These are phyloP conservation scores for Saturnia japonica DNA, from an alignment of 2,888 invertebrate species.

Conservation along the genomic window DNA sequence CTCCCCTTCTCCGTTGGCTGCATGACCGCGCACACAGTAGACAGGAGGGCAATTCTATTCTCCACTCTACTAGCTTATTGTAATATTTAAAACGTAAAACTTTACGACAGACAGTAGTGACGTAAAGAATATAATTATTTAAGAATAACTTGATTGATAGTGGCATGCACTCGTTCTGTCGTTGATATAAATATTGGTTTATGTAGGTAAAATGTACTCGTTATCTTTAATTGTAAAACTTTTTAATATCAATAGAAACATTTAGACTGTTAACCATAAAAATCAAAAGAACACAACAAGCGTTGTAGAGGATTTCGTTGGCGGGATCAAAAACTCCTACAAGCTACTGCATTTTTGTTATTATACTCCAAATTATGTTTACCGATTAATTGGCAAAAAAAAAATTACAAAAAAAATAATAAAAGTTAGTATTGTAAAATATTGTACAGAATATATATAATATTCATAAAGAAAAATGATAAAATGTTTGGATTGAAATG, in stretches of 20 bases:
- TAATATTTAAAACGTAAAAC: conserved; percentile 25
- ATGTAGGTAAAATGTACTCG: neutral
- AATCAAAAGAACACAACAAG: neutral
- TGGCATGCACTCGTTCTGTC: conserved; percentile 20
- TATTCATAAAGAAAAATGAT: neutral
- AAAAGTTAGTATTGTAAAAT: too few relatives aligned
- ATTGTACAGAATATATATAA: neutral
- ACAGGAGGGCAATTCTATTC: conserved; percentile 27
- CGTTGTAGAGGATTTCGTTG: conserved; percentile 1
- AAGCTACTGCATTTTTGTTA: neutral
- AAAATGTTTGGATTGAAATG: conserved; percentile 24
- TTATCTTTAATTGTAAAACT: neutral
- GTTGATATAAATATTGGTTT: conserved; percentile 13
- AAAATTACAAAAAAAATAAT: too few relatives aligned
- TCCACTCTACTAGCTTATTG: conserved; percentile 27
- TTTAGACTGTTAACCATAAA: neutral
- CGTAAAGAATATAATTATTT: conserved; percentile 18
- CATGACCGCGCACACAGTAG: conserved; percentile 35
- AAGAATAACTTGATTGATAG: conserved; percentile 26
- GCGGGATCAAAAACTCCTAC: conserved; percentile 19
- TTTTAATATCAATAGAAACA: neutral
- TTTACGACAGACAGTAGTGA: conserved; percentile 30
- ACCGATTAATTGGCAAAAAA: neutral
- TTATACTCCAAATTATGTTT: neutral
- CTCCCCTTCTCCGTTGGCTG: conserved; percentile 60